phyloP scores from a whole-genome alignment of 2,888 invertebrate species.

The Limnephilus rhombicus region DNA sequence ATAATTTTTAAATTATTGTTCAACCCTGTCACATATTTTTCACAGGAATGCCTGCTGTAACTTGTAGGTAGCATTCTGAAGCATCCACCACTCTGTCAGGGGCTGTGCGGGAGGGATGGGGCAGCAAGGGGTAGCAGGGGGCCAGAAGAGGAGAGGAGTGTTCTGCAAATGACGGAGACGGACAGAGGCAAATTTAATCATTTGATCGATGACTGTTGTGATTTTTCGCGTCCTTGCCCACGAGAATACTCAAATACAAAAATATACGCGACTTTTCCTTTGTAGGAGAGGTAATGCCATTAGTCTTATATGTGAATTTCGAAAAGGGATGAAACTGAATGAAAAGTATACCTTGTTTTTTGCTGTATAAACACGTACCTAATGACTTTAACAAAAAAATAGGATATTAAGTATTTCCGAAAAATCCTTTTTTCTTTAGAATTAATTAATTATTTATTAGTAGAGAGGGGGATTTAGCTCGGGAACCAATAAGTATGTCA shows the following conservation, averaged over 20 bases:
- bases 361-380: neutral
- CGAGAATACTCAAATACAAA: slow-evolving; percentile 44
- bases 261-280: slow-evolving; percentile 48
- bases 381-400: neutral
- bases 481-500: too few species aligned
- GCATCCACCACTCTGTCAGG: slow-evolving; percentile 17
- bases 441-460: too few species aligned
- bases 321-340: slow-evolving; percentile 33
- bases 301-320: neutral
- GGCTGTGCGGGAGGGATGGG: neutral
- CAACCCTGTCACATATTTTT: neutral
- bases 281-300: slow-evolving; percentile 17
- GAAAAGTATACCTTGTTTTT: neutral
- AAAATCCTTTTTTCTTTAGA: neutral
- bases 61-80: slow-evolving; percentile 33
- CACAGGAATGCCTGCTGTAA: slow-evolving; percentile 40
- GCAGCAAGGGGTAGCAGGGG: neutral
- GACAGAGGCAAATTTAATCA: slow-evolving; percentile 61
- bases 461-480: too few species aligned
- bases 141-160: neutral
- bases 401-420: neutral
- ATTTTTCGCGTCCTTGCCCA: slow-evolving; percentile 54
- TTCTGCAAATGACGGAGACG: slow-evolving; percentile 45
- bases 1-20: neutral
- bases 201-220: slow-evolving; percentile 63